Base-by-base conservation (phyloP, 2,113 vertebrate species). In the Sialia sialis region DNA sequence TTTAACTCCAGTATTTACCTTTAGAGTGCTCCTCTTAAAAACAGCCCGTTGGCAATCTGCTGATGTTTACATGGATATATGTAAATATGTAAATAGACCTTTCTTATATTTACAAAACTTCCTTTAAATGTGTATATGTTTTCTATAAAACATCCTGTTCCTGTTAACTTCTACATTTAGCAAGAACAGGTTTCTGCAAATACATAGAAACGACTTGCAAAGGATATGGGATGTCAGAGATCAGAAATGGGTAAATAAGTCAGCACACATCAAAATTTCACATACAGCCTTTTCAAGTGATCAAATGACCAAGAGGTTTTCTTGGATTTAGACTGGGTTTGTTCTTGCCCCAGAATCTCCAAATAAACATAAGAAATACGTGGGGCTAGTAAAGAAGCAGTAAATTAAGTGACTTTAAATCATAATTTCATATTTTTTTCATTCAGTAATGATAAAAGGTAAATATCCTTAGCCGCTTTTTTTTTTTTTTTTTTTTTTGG, bases 111-210 rank as follows among this genome's bases (percentile, higher is more conserved):
- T 91, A 91, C 29, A 74, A 56, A 90, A 29, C 44, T 72, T 81
- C 72, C 49, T 87, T 95, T 46, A 83, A 73, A 70, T 52, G 43
- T 74, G 23, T 88, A 30, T 34, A 39, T 30, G 10, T 77, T 93
- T 97, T 96, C 92, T 91, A 67, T 13, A 87, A 90, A 95, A 96
- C 81, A 89, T 95, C 87, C 95, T 89, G 81, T 95, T 96, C 96
- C 92, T 94, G 63, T 96, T 95, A 95, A 88, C 59, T 88, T 92
- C 81, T 93, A 83, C 34, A 19, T 88, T 88, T 96, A 92, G 63
- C 62, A 95, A 89, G 76, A 91, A 48, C 58, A 92, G 48, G 70
- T 94, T 97, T 96, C 93, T 95, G 68, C 78, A 92, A 95, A 94
- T 69, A 93, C 39, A n/a, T 22, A 96, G 95, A 88, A 91, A 90